A percentile compares a stretch with the other conserved stretches of the same genome.
Evolutionary conservation across 2,888 invertebrate genomes (phyloP).

Genomic region (Thyatira batis): DNA sequence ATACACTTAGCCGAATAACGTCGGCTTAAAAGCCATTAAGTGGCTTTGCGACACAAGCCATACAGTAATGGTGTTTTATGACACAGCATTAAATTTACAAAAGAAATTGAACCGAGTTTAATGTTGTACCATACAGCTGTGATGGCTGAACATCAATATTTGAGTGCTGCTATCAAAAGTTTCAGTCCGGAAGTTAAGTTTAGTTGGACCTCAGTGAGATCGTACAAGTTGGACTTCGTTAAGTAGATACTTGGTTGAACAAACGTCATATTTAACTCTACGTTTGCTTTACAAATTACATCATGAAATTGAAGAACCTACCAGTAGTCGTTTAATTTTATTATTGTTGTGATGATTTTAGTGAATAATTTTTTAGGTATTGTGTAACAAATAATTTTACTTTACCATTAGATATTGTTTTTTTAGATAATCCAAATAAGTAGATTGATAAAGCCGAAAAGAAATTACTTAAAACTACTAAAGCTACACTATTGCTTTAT

Average conservation of each 20-base stretch:
- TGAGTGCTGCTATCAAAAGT: background rate
- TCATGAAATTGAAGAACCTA: background rate
- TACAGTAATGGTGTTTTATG: background rate
- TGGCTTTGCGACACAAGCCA: background rate
- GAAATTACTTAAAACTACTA: too few relatives aligned
- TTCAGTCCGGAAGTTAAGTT: background rate
- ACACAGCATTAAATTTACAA: background rate
- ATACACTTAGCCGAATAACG: conserved; percentile 2
- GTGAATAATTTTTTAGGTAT: too few relatives aligned
- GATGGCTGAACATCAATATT: background rate
- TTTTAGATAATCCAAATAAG: too few relatives aligned
- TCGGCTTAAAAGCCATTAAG: background rate
- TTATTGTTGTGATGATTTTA: too few relatives aligned
- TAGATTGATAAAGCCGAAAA: too few relatives aligned
- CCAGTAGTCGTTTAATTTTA: too few relatives aligned
- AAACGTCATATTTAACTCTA: background rate
- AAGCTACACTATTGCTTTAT: too few relatives aligned
- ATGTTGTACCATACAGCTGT: background rate
- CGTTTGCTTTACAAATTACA: background rate
- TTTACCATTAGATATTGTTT: too few relatives aligned
- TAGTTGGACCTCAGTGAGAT: background rate
- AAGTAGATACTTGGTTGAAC: background rate
- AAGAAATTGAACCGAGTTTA: background rate
- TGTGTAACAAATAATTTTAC: too few relatives aligned
- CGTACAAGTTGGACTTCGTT: background rate